Evolutionary conservation across 2,113 vertebrate species (phyloP).

Genomic region (Oncorhynchus tshawytscha): DNA sequence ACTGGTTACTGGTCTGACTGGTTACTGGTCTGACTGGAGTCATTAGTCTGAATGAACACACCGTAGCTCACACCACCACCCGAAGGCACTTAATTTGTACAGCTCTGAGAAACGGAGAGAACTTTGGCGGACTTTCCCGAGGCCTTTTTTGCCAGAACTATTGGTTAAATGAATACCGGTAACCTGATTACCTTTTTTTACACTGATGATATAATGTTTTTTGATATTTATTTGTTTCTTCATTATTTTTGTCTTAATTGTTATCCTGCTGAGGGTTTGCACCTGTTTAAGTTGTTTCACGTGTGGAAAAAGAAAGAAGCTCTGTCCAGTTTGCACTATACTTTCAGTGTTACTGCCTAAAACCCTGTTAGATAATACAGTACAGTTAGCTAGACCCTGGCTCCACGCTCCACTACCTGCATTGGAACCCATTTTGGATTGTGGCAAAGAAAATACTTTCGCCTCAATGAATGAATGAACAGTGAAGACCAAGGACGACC

Average conservation of each 20-base stretch:
- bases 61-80: conserved; percentile 4
- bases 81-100: conserved; percentile 80
- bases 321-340: conserved; percentile 98
- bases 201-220: conserved; percentile 92
- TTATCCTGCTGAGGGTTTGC: conserved; percentile 98
- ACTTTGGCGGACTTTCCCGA: conserved; percentile 87
- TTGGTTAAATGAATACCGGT: conserved; percentile 86
- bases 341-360: conserved; percentile 99
- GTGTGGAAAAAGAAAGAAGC: conserved; percentile 74
- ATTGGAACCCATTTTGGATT: background rate
- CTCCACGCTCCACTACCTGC: conserved; percentile 30
- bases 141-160: conserved; percentile 99
- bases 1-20: conserved; percentile 27
- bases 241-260: conserved; percentile 91
- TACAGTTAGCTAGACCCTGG: conserved; percentile 69
- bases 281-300: conserved; percentile 87
- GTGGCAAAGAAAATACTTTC: conserved; percentile 26
- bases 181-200: conserved; percentile 98
- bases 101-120: conserved; percentile 72
- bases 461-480: conserved; percentile 36
- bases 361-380: conserved; percentile 72
- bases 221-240: conserved; percentile 99
- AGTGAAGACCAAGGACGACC: conserved; percentile 37
- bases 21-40: background rate
- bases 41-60: background rate